Base-by-base conservation (phyloP, 2,797 vertebrate species). In the Crypturellus tataupa region DNA sequence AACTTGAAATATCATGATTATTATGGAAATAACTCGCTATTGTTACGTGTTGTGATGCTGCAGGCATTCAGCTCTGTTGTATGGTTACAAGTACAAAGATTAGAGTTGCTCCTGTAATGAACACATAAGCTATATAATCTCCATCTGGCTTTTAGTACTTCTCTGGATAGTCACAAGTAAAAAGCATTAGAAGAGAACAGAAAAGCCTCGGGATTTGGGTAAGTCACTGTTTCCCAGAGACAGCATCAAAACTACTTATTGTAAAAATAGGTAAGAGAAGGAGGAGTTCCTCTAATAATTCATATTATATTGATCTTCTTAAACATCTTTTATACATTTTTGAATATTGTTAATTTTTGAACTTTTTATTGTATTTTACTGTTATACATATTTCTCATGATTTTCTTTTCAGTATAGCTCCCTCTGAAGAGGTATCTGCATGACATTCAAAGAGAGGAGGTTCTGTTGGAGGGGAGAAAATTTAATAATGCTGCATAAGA, bases 211-310 rank as follows among this genome's bases (percentile, higher is more conserved):
- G 78, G 68, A 79, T 77, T 93, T 89, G 1, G 18, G 23, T 20
- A 70, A 55, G 53, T 58, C 31, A 25, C 33, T 72, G 23, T 91
- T 93, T 89, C 68, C 42, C 63, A 67, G 59, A 75, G 37, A 84
- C 19, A 0, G 1, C 0, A 0, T 31, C 72, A 27, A 59, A 84
- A 51, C 78, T 65, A 10, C 33, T 58, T 49, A 18, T 70, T 84
- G n/a, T 46, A 77, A 51, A 5, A 23, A 33, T 44, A 77, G 46
- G 3, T 20, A 27, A 46, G 60, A 46, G 68, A 31, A 16, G 5
- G 6, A 11, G 8, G 27, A 5, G 4, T 9, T 11, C 27, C 60
- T 80, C 70, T 80, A 19, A 90, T 77, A 78, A 90, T 37, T 29
- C 1, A 1, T 7, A 9, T 31, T 62, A 14, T 27, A 13, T 0